Conservation (phyloP, 2,888 invertebrate species). For the Habrosyne pyritoides region DNA sequence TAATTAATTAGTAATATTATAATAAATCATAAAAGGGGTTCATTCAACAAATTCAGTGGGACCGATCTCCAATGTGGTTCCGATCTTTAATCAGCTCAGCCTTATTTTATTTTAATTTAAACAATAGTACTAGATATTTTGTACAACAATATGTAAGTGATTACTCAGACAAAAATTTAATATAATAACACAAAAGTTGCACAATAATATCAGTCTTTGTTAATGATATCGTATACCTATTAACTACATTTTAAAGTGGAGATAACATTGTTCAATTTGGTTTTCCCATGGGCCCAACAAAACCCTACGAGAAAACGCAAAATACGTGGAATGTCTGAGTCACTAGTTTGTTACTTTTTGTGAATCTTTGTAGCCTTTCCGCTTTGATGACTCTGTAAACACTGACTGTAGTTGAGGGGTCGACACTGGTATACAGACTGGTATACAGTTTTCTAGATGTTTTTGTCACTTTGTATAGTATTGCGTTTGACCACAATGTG, state of each 20-base stretch:
- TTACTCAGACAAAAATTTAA: neutral
- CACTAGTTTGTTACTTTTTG: constrained; percentile 23
- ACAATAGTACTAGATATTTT: neutral
- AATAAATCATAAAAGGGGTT: too few relatives aligned
- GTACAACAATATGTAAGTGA: neutral
- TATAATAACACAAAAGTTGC: neutral
- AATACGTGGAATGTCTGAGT: constrained; percentile 15
- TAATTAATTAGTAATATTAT: too few relatives aligned
- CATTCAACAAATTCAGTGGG: too few relatives aligned
- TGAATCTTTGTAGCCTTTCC: constrained; percentile 27
- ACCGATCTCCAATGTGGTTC: too few relatives aligned
- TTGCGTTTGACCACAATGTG: neutral
- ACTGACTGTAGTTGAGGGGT: constrained; percentile 15
- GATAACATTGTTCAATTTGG: constrained; percentile 29
- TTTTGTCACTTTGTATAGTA: neutral
- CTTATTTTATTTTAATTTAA: neutral
- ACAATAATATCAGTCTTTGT: constrained; percentile 6
- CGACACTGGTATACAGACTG: neutral
- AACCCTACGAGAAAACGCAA: constrained; percentile 11
- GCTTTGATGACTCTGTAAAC: constrained; percentile 44
- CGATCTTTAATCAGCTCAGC: too few relatives aligned
- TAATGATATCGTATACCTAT: constrained; percentile 14
- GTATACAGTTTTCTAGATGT: neutral
- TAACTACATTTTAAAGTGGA: constrained; percentile 17
- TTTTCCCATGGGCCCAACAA: constrained; percentile 22